Percentiles rank a stretch among this genome's conserved stretches.
These are phyloP conservation scores for Eremophila alpestris DNA, from an alignment of 2,797 vertebrate genomes.

Conservation along the genomic window DNA sequence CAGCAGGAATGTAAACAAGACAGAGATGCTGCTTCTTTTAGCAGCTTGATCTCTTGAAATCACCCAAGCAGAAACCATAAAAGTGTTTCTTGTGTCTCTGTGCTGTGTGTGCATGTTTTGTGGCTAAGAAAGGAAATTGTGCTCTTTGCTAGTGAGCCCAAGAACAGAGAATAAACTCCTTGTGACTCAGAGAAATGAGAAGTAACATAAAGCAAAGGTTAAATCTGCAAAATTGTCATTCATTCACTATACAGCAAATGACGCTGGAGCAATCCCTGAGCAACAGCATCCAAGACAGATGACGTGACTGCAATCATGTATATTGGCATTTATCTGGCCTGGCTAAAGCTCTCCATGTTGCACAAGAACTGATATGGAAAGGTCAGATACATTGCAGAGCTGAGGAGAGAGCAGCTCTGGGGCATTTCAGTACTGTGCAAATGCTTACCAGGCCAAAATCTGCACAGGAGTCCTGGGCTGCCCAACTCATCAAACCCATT, in stretches of 20 bases:
- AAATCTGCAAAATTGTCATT: constrained; percentile 10
- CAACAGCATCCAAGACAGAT: background rate
- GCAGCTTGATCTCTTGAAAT: background rate
- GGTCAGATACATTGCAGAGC: background rate
- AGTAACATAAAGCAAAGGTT: constrained; percentile 27
- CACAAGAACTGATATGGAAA: background rate
- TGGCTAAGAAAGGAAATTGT: background rate
- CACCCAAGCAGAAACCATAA: background rate
- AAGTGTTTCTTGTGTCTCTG: background rate
- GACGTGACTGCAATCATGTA: background rate
- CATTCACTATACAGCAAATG: background rate
- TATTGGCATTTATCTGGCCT: background rate
- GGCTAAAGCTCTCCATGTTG: background rate
- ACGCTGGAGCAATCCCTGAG: background rate
- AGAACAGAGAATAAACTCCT: background rate
- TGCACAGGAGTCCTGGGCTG: background rate
- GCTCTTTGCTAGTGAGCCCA: background rate
- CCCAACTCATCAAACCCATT: background rate
- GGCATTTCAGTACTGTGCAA: background rate
- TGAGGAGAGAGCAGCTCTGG: background rate
- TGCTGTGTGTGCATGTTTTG: background rate
- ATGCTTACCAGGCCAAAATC: background rate
- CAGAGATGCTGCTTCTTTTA: background rate
- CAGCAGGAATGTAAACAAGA: constrained; percentile 32
- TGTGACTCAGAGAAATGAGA: constrained; percentile 22